Evolutionary conservation across 2,797 vertebrate species (phyloP).

Genomic region (Synanceia verrucosa): DNA sequence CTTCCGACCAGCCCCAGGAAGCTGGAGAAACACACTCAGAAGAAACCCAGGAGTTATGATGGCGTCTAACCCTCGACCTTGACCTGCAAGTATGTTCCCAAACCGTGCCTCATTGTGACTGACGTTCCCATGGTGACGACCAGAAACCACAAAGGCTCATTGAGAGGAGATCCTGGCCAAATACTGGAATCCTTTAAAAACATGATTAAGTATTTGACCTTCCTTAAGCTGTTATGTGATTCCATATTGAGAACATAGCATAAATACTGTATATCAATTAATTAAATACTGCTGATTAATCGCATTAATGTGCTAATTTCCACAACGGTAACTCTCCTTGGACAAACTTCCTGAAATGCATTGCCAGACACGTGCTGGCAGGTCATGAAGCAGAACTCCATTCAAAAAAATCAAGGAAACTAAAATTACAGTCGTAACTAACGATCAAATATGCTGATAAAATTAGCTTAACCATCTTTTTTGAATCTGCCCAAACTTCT

Average conservation of each 20-base stretch:
- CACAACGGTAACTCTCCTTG: too few relatives aligned
- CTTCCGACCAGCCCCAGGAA: conserved; percentile 77
- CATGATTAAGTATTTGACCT: neutral
- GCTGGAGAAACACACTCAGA: conserved; percentile 64
- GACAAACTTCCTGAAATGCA: too few relatives aligned
- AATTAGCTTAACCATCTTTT: too few relatives aligned
- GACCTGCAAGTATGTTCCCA: conserved; percentile 7
- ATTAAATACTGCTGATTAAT: too few relatives aligned
- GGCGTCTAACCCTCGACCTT: conserved; percentile 46
- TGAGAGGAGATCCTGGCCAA: neutral
- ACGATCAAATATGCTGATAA: too few relatives aligned
- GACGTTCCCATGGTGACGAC: neutral
- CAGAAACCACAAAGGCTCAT: neutral
- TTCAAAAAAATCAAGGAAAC: too few relatives aligned
- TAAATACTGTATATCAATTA: too few relatives aligned
- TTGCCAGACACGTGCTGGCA: too few relatives aligned
- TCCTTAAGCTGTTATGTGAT: neutral
- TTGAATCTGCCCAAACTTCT: too few relatives aligned
- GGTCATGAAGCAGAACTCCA: too few relatives aligned
- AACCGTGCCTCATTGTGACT: neutral
- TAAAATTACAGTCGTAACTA: too few relatives aligned
- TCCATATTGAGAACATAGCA: neutral
- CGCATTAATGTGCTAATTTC: too few relatives aligned
- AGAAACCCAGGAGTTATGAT: conserved; percentile 55
- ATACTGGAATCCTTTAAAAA: neutral